Evolutionary conservation across 53 echinoderm and acorn worm species (phyloP).

Genomic region (Echinarachnius parma): DNA sequence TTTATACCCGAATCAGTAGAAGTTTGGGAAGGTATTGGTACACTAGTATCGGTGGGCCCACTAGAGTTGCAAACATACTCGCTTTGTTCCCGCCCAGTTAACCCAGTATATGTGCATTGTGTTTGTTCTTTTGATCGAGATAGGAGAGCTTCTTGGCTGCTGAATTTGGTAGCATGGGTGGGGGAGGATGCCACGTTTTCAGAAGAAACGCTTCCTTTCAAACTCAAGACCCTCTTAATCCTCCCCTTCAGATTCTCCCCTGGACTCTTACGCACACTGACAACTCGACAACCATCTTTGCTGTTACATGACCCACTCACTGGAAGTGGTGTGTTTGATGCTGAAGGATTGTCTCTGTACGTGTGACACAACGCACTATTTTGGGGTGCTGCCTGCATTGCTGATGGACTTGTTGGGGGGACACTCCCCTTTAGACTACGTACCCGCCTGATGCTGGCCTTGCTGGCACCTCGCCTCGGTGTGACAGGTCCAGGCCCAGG

Average conservation of each 20-base stretch:
- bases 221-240: conserved; percentile 12
- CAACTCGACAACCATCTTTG: neutral
- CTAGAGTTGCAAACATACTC: too few relatives aligned
- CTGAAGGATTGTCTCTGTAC: neutral
- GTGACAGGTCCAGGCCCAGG: neutral
- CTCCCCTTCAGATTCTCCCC: conserved; percentile 15
- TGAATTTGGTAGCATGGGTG: too few relatives aligned
- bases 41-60: too few relatives aligned
- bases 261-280: neutral
- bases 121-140: neutral
- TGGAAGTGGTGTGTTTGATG: too few relatives aligned
- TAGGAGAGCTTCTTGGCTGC: neutral
- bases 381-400: neutral
- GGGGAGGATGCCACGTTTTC: neutral
- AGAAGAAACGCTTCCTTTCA: neutral
- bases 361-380: too few relatives aligned
- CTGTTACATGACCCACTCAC: too few relatives aligned
- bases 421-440: conserved; percentile 40
- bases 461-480: neutral
- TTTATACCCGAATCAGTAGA: neutral
- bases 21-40: too few relatives aligned
- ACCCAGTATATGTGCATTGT: too few relatives aligned
- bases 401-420: neutral
- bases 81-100: too few relatives aligned
- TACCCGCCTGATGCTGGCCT: conserved; percentile 12